Percentiles rank a stretch among this genome's conserved stretches.
phyloP scores from a whole-genome alignment of 2,113 vertebrate species.

The cat (Felis catus) region F.catus_Fca126_mat1.0 CM031424.1:22212001-22212500 shows the following conservation, averaged over 20 bases:
- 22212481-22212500: constrained; percentile 59
- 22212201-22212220: constrained; percentile 78
- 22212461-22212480: constrained; percentile 14
- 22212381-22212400: constrained; percentile 42
- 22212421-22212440: constrained; percentile 60
- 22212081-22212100: constrained; percentile 58
- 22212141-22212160: constrained; percentile 78
- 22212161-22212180: constrained; percentile 66
- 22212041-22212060: constrained; percentile 61
- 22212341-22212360: constrained; percentile 37
- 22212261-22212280: constrained; percentile 66
- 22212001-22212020: constrained; percentile 46
- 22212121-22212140: constrained; percentile 74
- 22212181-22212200: constrained; percentile 72
- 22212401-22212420: constrained; percentile 47
- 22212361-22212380: constrained; percentile 53
- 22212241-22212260: constrained; percentile 70
- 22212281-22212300: constrained; percentile 71
- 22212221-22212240: constrained; percentile 79
- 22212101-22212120: constrained; percentile 77
- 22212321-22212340: constrained; percentile 35
- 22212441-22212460: constrained; percentile 58
- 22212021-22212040: constrained; percentile 48
- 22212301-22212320: constrained; percentile 77
- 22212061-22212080: constrained; percentile 61